Conservation (phyloP, 2,113 vertebrate species). For the Sebastes schlegelii region DNA sequence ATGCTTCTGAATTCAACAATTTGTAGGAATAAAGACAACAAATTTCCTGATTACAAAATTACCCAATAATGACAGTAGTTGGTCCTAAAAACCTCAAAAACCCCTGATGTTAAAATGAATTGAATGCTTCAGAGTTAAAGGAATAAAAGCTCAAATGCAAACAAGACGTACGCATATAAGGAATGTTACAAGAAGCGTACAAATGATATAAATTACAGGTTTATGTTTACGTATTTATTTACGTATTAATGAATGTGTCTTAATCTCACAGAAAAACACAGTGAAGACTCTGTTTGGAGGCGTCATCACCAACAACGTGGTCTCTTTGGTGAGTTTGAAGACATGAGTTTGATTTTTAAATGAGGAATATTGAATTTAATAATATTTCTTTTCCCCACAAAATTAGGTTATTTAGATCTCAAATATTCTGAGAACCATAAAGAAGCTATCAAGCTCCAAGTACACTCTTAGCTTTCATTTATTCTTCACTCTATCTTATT, state of each 20-base stretch:
- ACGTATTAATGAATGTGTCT: background rate
- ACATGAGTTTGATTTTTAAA: background rate
- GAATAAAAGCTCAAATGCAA: background rate
- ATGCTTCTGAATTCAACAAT: too few species aligned
- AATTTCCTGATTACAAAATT: too few species aligned
- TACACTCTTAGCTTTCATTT: background rate
- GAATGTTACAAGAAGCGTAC: background rate
- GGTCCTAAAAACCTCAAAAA: too few species aligned
- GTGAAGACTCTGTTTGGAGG: conserved; percentile 99
- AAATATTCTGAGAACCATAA: background rate
- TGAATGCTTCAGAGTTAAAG: background rate
- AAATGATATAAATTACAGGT: background rate
- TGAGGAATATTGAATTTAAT: background rate
- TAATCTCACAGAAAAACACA: conserved; percentile 93
- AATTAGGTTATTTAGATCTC: background rate
- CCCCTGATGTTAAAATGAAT: background rate
- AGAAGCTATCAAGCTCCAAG: background rate
- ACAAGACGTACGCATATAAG: background rate
- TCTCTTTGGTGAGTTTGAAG: conserved; percentile 91
- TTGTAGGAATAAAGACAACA: background rate
- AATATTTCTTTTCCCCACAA: background rate
- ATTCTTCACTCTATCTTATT: background rate
- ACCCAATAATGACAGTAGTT: too few species aligned
- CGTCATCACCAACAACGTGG: conserved; percentile 99
- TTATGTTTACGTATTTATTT: background rate